Percentiles rank a stretch among this genome's conserved stretches.
Evolutionary conservation across 2,888 invertebrate species (phyloP).

Genomic region (Griposia aprilina): DNA sequence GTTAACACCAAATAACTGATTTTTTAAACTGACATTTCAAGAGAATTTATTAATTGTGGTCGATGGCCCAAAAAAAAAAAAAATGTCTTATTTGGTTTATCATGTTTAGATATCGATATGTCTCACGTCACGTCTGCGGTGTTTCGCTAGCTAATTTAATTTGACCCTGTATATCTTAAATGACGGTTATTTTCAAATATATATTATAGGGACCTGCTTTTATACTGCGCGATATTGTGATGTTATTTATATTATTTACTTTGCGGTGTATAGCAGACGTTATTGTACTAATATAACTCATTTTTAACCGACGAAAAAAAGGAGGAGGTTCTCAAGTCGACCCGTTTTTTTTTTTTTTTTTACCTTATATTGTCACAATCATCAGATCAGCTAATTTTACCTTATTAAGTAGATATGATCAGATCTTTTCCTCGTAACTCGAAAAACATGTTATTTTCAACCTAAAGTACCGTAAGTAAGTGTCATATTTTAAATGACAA

Average conservation of each 20-base stretch:
- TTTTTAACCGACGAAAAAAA: no score
- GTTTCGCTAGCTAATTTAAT: no score
- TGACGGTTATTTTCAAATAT: constrained; percentile 24
- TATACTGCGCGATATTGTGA: constrained; percentile 29
- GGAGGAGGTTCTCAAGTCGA: no score
- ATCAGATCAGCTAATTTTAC: constrained; percentile 30
- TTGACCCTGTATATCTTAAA: constrained; percentile 10
- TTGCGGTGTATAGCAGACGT: background rate
- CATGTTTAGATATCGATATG: no score
- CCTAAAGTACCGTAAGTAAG: background rate
- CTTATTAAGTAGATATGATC: constrained; percentile 11
- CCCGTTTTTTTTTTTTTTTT: no score
- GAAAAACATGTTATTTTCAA: constrained; percentile 13
- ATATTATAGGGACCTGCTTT: constrained; percentile 41
- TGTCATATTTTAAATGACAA: constrained; percentile 23
- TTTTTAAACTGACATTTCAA: no score
- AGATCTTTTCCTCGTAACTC: constrained; percentile 33
- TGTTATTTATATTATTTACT: constrained; percentile 18
- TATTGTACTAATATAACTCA: constrained; percentile 5
- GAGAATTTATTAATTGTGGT: no score
- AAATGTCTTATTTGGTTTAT: no score
- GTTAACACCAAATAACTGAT: no score
- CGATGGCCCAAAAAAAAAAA: no score
- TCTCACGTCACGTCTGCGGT: no score
- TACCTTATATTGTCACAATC: constrained; percentile 12